A percentile compares a stretch with the other conserved stretches of the same genome.
These are phyloP conservation scores for Mormoops blainvillei DNA, from an alignment of 2,113 vertebrate genomes.

Conservation along the genomic window DNA sequence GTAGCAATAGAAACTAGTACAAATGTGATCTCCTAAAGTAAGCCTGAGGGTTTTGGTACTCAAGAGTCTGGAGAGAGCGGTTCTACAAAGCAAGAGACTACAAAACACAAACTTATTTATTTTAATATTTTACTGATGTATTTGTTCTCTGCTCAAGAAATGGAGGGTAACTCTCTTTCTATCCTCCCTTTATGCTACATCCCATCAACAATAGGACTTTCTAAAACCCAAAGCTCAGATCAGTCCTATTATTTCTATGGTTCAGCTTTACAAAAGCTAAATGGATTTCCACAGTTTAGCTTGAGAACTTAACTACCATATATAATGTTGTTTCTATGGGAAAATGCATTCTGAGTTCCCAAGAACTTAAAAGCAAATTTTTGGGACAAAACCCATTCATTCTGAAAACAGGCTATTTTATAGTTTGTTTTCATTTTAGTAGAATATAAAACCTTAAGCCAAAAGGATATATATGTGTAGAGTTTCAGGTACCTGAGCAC, in stretches of 20 bases:
- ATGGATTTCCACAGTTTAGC: neutral
- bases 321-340: neutral
- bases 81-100: neutral
- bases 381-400: neutral
- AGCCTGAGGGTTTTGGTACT: neutral
- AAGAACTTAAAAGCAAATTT: slow-evolving; percentile 6
- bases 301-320: neutral
- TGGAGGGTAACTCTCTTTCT: neutral
- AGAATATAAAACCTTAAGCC: neutral
- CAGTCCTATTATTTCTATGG: neutral
- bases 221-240: neutral
- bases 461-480: neutral
- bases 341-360: neutral
- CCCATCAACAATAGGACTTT: neutral
- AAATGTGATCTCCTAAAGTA: neutral
- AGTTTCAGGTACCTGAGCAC: neutral
- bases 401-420: neutral
- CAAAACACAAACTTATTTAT: neutral
- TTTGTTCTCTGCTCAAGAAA: neutral
- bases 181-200: neutral
- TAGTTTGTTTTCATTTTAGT: neutral
- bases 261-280: neutral
- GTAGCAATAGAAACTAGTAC: neutral
- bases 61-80: neutral
- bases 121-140: neutral